A percentile compares a stretch with the other conserved stretches of the same genome.
phyloP scores from a whole-genome alignment of 1,140 invertebrate species.

The Anastatus disparis region DNA sequence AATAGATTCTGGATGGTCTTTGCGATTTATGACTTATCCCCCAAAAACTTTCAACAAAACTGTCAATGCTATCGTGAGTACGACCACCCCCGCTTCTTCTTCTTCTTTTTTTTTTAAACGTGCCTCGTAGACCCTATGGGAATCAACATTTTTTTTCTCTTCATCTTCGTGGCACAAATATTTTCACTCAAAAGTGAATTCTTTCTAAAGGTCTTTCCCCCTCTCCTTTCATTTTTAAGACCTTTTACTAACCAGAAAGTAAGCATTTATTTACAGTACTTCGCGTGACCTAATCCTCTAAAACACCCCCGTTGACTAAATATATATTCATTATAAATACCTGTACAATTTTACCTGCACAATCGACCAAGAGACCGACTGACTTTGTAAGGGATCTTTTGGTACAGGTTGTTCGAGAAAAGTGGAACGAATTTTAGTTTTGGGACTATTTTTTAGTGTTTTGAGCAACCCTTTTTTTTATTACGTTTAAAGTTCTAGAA shows the following conservation, averaged over 20 bases:
- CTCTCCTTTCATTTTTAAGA: slow-evolving; percentile 11
- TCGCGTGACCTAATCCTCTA: slow-evolving; percentile 56
- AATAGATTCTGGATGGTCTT: too few species aligned
- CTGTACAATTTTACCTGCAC: too few species aligned
- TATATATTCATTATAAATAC: too few species aligned
- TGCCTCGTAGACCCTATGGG: neutral
- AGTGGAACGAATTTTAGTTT: slow-evolving; percentile 33
- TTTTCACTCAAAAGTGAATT: slow-evolving; percentile 59
- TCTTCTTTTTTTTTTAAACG: too few species aligned
- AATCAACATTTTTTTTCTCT: neutral
- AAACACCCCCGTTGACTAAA: slow-evolving; percentile 43
- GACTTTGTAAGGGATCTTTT: too few species aligned
- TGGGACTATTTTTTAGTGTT: slow-evolving; percentile 8
- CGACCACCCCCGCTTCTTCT: slow-evolving; percentile 11
- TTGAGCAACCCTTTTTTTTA: neutral
- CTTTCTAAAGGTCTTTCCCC: slow-evolving; percentile 56
- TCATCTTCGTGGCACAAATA: slow-evolving; percentile 52
- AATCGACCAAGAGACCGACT: too few species aligned
- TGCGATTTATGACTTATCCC: slow-evolving; percentile 63
- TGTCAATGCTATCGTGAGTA: slow-evolving; percentile 64
- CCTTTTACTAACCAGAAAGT: slow-evolving; percentile 13
- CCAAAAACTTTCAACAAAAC: slow-evolving; percentile 68
- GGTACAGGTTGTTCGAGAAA: neutral
- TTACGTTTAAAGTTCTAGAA: too few species aligned
- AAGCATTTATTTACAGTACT: slow-evolving; percentile 52